Base-by-base conservation (phyloP, 2,797 vertebrate genomes). In the Holocentrus rufus region DNA sequence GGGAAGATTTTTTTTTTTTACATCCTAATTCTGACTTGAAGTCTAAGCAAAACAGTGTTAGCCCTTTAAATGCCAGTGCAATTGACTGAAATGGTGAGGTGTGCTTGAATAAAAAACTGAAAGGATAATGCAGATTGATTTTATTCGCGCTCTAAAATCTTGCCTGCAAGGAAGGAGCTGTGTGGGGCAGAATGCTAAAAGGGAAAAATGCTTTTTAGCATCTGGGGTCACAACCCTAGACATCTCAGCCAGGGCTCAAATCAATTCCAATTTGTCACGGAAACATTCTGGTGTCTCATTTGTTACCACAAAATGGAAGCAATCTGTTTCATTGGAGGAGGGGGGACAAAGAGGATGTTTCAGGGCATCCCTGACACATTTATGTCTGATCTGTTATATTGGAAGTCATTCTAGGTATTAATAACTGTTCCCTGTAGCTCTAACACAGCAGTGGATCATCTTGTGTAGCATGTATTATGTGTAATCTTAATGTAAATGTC, bases 181-280 rank as follows among this genome's bases (percentile, higher is more conserved):
- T 6, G 64, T 78, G 53, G 63, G 58, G 72, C 70, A 55, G 91
- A 90, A 93, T 93, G 86, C 86, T 92, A 92, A 92, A 83, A 72
- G 58, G 44, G 57, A 75, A 86, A 82, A 85, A 90, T 75, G 85
- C 82, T 86, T 88, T 81, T 80, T 84, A 91, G 86, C 84, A 84
- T 82, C 71, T 52, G 65, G 79, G 91, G 91, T 91, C 90, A 65
- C 76, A 87, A 86, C 90, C 91, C 77, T 76, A 90, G 85, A 91
- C 86, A 79, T 87, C 91, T 85, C 88, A 79, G 87, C 87, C 82
- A 81, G 86, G 81, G 80, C 82, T 79, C 83, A 86, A 88, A 93
- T 93, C 90, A 92, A 93, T 92, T 93, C 83, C 90, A 92, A 90
- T 93, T 92, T 93, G 90, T 89, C 83, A 81, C 83, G 15, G 79